These are phyloP conservation scores for Piscicola geometra DNA, from an alignment of 2,888 invertebrate genomes.

Conservation along the genomic window DNA sequence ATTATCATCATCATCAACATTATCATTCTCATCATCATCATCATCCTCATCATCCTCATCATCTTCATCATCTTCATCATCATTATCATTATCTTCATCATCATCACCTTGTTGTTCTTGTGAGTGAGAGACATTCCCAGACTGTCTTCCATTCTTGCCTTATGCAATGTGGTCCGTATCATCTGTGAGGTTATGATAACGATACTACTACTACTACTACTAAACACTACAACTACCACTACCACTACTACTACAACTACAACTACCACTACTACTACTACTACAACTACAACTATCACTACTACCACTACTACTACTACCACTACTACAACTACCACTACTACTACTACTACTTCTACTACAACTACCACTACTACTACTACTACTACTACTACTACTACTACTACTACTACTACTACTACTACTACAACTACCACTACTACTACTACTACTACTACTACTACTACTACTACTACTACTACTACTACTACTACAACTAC, in stretches of 20 bases:
- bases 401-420: constrained; percentile 21
- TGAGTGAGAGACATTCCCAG: constrained; percentile 1
- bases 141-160: background rate
- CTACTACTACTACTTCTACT: constrained; percentile 22
- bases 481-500: constrained; percentile 20
- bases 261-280: background rate
- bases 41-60: too few relatives aligned
- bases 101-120: background rate
- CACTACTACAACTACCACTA: constrained; percentile 15
- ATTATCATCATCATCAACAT: background rate
- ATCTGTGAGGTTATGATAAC: background rate
- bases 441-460: constrained; percentile 19
- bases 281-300: background rate
- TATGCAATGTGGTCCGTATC: background rate
- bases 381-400: constrained; percentile 24
- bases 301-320: constrained; percentile 3
- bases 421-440: constrained; percentile 5
- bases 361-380: constrained; percentile 20
- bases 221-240: background rate
- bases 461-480: constrained; percentile 22
- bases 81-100: background rate
- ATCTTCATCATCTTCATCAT: too few relatives aligned
- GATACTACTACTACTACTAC: background rate
- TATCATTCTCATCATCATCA: background rate
- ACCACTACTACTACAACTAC: constrained; percentile 16